Percentiles rank a stretch among this genome's conserved stretches.
phyloP scores from a whole-genome alignment of 1,140 invertebrate genomes.

The Latrodectus geometricus region DNA sequence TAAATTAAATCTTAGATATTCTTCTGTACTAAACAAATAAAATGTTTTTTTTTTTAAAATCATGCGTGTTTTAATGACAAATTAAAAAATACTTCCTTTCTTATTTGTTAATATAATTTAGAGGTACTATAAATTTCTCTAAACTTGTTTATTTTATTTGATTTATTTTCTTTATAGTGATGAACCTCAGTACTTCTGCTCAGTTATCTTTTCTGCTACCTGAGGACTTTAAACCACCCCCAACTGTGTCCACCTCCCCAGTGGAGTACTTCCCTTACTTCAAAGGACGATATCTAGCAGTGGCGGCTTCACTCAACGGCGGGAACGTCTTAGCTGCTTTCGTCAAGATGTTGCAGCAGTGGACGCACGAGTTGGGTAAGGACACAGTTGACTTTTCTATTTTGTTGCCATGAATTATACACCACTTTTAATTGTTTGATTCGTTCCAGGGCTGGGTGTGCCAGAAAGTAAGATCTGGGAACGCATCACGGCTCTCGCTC shows the following conservation, averaged over 20 bases:
- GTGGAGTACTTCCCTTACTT: constrained; percentile 86
- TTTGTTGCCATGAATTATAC: neutral
- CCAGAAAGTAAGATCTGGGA: constrained; percentile 79
- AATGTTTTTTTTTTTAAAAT: too few relatives aligned
- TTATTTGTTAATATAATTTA: too few relatives aligned
- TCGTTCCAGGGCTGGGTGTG: constrained; percentile 70
- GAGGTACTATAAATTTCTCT: too few relatives aligned
- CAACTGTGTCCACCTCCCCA: constrained; percentile 60
- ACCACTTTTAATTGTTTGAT: neutral
- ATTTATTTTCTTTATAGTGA: constrained; percentile 70
- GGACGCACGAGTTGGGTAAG: constrained; percentile 80
- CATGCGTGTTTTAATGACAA: too few relatives aligned
- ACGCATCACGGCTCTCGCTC: constrained; percentile 73
- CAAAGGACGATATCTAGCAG: constrained; percentile 79
- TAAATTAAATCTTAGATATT: too few relatives aligned
- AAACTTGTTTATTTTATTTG: too few relatives aligned
- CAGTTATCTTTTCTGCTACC: constrained; percentile 82
- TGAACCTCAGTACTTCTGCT: constrained; percentile 90
- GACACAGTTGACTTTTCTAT: neutral
- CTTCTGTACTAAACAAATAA: too few relatives aligned
- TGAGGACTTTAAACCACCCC: constrained; percentile 62
- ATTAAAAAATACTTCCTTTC: too few relatives aligned
- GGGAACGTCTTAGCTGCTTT: constrained; percentile 87
- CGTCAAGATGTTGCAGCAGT: constrained; percentile 84
- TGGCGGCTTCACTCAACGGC: constrained; percentile 88